Percentiles rank a stretch among this genome's conserved stretches.
Evolutionary conservation across 1,140 invertebrate genomes (phyloP).

Genomic region (Leptonema lineaticorne): DNA sequence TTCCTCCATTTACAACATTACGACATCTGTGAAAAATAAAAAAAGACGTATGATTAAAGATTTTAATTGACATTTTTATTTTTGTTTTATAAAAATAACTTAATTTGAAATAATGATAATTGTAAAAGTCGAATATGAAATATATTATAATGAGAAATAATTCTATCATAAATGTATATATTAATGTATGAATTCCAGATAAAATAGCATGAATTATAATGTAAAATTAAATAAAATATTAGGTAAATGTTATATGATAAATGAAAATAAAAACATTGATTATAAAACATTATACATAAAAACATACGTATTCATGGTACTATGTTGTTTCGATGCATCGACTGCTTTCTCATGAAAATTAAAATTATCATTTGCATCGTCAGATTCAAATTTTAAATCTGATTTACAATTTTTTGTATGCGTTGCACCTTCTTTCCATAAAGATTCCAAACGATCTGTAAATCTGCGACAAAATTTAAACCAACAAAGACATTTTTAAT

Average conservation of each 20-base stretch:
- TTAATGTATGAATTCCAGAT: neutral
- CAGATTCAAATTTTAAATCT: slow-evolving; percentile 67
- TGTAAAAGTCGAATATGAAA: neutral
- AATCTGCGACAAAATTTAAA: slow-evolving; percentile 35
- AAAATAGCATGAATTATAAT: neutral
- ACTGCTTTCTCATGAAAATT: slow-evolving; percentile 36
- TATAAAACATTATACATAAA: too few species aligned
- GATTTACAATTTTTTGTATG: slow-evolving; percentile 61
- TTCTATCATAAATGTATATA: neutral
- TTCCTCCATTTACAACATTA: slow-evolving; percentile 44
- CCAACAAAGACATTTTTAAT: slow-evolving; percentile 1
- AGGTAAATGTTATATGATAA: neutral
- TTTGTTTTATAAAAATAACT: neutral
- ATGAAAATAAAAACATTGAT: neutral
- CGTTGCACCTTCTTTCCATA: slow-evolving; percentile 25
- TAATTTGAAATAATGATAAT: neutral
- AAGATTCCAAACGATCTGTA: slow-evolving; percentile 25
- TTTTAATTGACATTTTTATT: neutral
- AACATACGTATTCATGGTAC: slow-evolving; percentile 31
- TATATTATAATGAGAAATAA: too few species aligned
- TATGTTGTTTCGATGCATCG: slow-evolving; percentile 34
- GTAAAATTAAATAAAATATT: neutral
- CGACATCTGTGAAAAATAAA: slow-evolving; percentile 21
- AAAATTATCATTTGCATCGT: slow-evolving; percentile 59
- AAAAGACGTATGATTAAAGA: neutral